Evolutionary conservation across 1,140 invertebrate genomes (phyloP), one percentile per base, ranked within the genome.

Genomic region (Polyergus mexicanus): DNA sequence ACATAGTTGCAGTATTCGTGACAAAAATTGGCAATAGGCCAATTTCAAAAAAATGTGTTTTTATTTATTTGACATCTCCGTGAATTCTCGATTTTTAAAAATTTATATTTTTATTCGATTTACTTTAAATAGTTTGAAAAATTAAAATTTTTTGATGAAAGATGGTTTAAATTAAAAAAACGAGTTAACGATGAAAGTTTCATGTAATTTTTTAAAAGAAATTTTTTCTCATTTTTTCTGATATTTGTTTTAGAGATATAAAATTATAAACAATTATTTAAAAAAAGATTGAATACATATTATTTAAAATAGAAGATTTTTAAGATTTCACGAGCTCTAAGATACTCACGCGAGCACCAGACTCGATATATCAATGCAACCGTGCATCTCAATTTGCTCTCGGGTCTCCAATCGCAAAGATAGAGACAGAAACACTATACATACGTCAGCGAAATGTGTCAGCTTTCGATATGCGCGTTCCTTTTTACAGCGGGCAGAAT

Each of bases 401-500:
- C 51, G n/a, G 5, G n/a, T 56, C 47, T 25, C 6, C 16, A 3
- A 35, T 16, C 41, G 19, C 25, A 35, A 44, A 35, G 66, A 72
- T 81, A 72, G 38, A 71, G 25, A 81, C 13, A 72, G 11, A 11
- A 10, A 2, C 44, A 13, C 44, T 54, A 3, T 25, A n/a, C 35
- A 41, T 60, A 60, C 3, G 25, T 72, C 51, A 72, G 3, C 13
- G 78, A 71, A 72, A 72, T 44, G 38, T 44, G 72, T 74, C 62
- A 60, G 35, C 38, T 32, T 69, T 6, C 19, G 54, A 83, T 58
- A 74, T 32, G 19, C 56, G 13, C n/a, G 25, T 13, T 44, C 56
- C n/a, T 32, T 72, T 60, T 60, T 22, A 32, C 16, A 8, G 51
- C 25, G 66, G 16, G 13, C 51, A 16, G 35, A 13, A 58, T 71